phyloP scores from a whole-genome alignment of 2,888 invertebrate genomes.

The Acanthopleura granulata region DNA sequence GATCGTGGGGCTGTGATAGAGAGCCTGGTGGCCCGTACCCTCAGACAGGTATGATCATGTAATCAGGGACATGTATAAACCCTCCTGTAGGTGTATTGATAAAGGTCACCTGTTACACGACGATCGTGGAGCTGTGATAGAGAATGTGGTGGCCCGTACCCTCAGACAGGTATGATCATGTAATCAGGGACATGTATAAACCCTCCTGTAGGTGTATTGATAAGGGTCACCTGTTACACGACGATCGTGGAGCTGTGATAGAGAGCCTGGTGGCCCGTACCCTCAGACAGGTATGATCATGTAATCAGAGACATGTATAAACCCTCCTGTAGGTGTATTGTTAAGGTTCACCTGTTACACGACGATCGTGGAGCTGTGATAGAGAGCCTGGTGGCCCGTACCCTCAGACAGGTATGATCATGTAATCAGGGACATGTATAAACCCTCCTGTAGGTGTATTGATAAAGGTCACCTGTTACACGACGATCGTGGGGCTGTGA shows the following conservation, averaged over 20 bases:
- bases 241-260: conserved; percentile 86
- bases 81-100: conserved; percentile 78
- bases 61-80: background rate
- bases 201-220: no score
- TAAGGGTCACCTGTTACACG: no score
- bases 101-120: conserved; percentile 98
- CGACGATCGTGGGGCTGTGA: no score
- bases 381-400: conserved; percentile 95
- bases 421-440: background rate
- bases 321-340: no score
- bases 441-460: no score
- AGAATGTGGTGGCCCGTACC: conserved; percentile 95
- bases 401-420: conserved; percentile 64
- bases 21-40: conserved; percentile 93
- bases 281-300: conserved; percentile 78
- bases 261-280: conserved; percentile 97
- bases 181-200: no score
- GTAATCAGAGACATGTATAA: background rate
- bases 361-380: conserved; percentile 98
- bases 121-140: conserved; percentile 96
- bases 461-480: no score
- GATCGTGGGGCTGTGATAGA: conserved; percentile 98
- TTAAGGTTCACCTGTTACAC: conserved; percentile 96
- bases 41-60: conserved; percentile 78
- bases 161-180: no score